Evolutionary conservation across 2,113 vertebrate species (phyloP).

Genomic region (Vombatus ursinus): DNA sequence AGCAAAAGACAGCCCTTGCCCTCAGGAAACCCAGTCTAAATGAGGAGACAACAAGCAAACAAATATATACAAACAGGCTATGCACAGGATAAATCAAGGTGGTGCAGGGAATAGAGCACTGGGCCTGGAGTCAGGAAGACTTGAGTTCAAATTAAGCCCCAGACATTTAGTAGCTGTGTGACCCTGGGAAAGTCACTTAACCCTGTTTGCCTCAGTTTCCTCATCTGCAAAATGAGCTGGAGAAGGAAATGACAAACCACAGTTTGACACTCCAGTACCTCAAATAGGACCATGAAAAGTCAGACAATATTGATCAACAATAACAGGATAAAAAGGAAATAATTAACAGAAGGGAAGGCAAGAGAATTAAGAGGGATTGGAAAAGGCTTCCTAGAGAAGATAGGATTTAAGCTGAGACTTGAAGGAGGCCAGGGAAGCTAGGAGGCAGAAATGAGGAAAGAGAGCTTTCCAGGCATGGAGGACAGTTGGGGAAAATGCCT

Average conservation of each 20-base stretch:
- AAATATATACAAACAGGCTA: no score
- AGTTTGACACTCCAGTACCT: no score
- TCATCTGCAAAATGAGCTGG: neutral
- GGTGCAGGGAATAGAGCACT: neutral
- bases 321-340: neutral
- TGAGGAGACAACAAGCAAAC: neutral
- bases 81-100: neutral
- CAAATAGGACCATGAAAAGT: neutral
- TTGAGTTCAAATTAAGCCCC: neutral
- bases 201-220: neutral
- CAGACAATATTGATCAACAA: neutral
- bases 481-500: neutral
- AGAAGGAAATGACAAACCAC: neutral
- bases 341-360: neutral
- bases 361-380: neutral
- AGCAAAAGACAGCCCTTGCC: no score
- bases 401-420: neutral
- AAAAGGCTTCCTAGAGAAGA: neutral
- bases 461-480: neutral
- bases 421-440: neutral
- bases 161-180: neutral
- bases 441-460: neutral
- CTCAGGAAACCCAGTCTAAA: neutral
- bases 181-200: neutral
- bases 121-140: neutral